Conservation (phyloP, 2,113 vertebrate species). For the Dinomys branickii region DNA sequence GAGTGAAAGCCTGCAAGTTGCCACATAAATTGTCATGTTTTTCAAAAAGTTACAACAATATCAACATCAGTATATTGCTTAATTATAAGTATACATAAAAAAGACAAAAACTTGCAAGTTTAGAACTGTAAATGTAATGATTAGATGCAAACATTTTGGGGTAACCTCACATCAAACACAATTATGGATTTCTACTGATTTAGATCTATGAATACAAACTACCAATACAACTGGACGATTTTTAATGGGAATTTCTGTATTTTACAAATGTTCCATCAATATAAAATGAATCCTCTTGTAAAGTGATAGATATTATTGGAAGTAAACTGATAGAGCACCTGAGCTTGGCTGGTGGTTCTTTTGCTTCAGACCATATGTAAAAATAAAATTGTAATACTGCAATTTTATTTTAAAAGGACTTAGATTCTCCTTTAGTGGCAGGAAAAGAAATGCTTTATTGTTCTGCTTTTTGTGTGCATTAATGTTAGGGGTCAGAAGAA, state of each 20-base stretch:
- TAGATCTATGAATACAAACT: background rate
- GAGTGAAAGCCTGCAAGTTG: background rate
- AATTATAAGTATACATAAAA: background rate
- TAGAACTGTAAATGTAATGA: conserved; percentile 35
- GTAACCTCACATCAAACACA: conserved; percentile 17
- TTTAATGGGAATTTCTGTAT: background rate
- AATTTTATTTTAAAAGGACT: no score
- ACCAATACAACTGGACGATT: background rate
- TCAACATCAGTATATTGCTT: background rate
- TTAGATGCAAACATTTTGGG: conserved; percentile 3
- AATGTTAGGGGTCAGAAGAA: conserved; percentile 34
- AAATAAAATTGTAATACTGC: conserved; percentile 20
- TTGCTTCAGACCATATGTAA: background rate
- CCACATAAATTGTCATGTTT: background rate
- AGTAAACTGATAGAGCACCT: background rate
- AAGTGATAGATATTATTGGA: background rate
- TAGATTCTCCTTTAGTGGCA: background rate
- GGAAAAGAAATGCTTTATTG: background rate
- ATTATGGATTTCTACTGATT: background rate
- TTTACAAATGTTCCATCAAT: background rate
- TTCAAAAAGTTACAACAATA: background rate
- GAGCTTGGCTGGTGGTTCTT: background rate
- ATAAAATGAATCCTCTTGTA: conserved; percentile 20
- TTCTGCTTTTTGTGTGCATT: background rate
- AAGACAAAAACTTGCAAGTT: background rate